phyloP scores from a whole-genome alignment of 2,888 invertebrate species.

The Scaptomyza parva region DNA sequence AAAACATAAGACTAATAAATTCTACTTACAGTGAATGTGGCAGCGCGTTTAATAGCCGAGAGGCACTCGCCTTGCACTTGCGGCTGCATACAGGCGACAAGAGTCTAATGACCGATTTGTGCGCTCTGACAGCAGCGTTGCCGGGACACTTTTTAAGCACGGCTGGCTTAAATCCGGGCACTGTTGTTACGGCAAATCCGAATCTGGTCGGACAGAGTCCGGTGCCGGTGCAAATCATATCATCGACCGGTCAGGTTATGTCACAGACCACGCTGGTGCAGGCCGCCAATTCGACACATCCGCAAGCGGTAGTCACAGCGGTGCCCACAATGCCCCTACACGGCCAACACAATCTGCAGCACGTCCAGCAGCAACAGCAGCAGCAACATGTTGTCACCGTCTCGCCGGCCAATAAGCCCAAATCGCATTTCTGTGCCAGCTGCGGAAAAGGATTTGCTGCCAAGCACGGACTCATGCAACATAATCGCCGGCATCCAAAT shows the following conservation, averaged over 20 bases:
- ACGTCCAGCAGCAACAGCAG: conserved; percentile 70
- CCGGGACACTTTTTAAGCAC: conserved; percentile 88
- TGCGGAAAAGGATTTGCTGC: conserved; percentile 93
- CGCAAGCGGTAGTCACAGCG: conserved; percentile 82
- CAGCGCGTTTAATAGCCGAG: conserved; percentile 88
- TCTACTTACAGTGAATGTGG: conserved; percentile 86
- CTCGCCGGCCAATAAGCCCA: conserved; percentile 86
- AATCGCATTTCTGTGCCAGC: conserved; percentile 91
- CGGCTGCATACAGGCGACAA: conserved; percentile 92
- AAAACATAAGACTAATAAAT: neutral
- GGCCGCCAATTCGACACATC: conserved; percentile 83
- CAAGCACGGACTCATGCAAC: conserved; percentile 92
- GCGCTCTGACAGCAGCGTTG: conserved; percentile 91
- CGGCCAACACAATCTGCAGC: conserved; percentile 85
- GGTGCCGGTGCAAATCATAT: conserved; percentile 85
- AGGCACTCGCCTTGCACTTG: conserved; percentile 91
- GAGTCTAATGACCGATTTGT: conserved; percentile 92
- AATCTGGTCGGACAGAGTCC: conserved; percentile 84
- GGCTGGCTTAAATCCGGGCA: conserved; percentile 83
- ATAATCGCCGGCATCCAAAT: conserved; percentile 91
- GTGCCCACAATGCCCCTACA: conserved; percentile 82
- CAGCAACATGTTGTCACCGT: conserved; percentile 76
- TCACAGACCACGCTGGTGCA: conserved; percentile 85
- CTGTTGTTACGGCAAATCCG: conserved; percentile 84
- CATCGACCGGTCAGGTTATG: conserved; percentile 85